These are phyloP conservation scores for Falco rusticolus DNA, from an alignment of 2,797 vertebrate species.

Conservation along the genomic window DNA sequence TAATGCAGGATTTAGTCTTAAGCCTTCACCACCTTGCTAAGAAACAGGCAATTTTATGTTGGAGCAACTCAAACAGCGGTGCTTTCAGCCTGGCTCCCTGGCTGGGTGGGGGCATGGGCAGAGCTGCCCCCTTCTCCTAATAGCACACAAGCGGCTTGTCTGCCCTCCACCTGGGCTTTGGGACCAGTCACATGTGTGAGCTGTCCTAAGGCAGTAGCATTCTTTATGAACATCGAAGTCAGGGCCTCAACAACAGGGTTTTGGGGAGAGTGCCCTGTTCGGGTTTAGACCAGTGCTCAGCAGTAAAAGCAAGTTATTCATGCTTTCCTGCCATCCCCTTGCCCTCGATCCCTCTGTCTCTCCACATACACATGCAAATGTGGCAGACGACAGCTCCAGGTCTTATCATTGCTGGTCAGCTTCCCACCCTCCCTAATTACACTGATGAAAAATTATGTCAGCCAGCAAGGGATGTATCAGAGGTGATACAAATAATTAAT, in stretches of 20 bases:
- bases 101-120: not conserved
- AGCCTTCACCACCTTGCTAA: not conserved
- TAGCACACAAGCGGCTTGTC: not conserved
- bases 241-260: not conserved
- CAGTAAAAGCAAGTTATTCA: not conserved
- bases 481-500: not conserved
- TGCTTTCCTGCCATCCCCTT: not conserved
- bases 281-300: not conserved
- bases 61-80: not conserved
- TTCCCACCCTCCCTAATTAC: not conserved
- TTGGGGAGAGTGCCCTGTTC: not conserved
- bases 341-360: not conserved
- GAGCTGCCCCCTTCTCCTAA: not conserved
- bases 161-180: not conserved
- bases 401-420: not conserved
- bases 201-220: not conserved
- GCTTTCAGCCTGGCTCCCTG: not conserved
- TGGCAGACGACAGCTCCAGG: not conserved
- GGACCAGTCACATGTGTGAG: not conserved
- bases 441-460: not conserved
- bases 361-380: not conserved
- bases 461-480: not conserved
- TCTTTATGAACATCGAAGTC: not conserved
- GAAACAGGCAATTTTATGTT: conserved; percentile 19
- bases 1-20: conserved; percentile 46